phyloP scores from a whole-genome alignment of 2,113 vertebrate species.

The Rhinoderma darwinii region DNA sequence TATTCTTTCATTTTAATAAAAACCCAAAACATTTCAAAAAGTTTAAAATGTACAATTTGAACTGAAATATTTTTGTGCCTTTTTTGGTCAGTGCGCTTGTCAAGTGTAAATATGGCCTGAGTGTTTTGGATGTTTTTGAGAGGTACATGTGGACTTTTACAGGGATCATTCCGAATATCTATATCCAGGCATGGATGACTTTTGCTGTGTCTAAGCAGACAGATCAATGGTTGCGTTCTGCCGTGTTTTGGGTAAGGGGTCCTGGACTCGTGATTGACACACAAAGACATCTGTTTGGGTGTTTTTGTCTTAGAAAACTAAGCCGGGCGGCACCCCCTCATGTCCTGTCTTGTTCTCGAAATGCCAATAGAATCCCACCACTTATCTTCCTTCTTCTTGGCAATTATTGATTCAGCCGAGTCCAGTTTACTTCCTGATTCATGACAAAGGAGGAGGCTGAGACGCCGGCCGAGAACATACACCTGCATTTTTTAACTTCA shows the following conservation, averaged over 20 bases:
- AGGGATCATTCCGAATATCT: not conserved
- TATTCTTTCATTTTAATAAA: too few relatives aligned
- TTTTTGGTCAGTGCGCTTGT: too few relatives aligned
- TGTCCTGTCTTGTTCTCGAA: constrained; percentile 11
- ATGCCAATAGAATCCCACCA: constrained; percentile 35
- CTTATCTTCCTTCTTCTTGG: not conserved
- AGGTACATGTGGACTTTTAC: not conserved
- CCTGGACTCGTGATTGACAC: constrained; percentile 10
- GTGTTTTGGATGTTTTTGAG: not conserved
- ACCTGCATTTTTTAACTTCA: constrained; percentile 34
- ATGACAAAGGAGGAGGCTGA: constrained; percentile 5
- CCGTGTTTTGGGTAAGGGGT: not conserved
- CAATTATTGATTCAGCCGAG: constrained; percentile 27
- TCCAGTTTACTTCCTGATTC: constrained; percentile 14
- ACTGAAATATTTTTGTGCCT: too few relatives aligned
- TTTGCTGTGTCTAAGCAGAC: not conserved
- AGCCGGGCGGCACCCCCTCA: constrained; percentile 8
- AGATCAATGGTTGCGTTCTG: not conserved
- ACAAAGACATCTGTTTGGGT: constrained; percentile 20
- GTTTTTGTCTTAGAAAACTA: constrained; percentile 8
- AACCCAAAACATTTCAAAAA: too few relatives aligned
- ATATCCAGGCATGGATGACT: not conserved
- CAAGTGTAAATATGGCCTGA: too few relatives aligned
- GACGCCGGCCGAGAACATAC: not conserved
- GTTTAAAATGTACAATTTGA: too few relatives aligned